phyloP scores from a whole-genome alignment of 2,113 vertebrate species.

The Forbesichthys papilliferus region DNA sequence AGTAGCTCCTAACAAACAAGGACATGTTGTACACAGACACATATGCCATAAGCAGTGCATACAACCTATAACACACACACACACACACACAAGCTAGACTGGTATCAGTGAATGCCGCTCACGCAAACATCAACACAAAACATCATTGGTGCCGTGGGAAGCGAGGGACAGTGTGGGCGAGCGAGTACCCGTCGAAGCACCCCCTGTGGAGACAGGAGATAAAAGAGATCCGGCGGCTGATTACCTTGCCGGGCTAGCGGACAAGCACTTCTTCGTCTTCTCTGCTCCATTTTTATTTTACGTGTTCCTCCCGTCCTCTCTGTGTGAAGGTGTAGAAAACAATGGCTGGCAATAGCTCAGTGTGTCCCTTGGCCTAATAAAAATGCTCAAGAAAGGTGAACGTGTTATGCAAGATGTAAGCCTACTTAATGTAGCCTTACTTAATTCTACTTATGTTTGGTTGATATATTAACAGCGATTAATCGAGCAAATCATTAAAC shows the following conservation, averaged over 20 bases:
- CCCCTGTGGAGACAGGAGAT: slow-evolving; percentile 37
- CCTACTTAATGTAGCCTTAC: neutral
- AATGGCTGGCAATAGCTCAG: slow-evolving; percentile 4
- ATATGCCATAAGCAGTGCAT: no score
- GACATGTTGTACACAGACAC: slow-evolving; percentile 2
- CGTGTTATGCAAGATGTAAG: slow-evolving; percentile 9
- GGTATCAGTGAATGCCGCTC: slow-evolving; percentile 22
- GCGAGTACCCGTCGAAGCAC: slow-evolving; percentile 3
- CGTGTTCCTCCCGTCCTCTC: slow-evolving; percentile 17
- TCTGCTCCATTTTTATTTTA: slow-evolving; percentile 16
- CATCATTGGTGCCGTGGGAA: slow-evolving; percentile 16
- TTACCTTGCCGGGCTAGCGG: slow-evolving; percentile 37
- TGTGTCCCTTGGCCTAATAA: slow-evolving; percentile 11
- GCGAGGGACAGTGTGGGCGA: slow-evolving; percentile 1
- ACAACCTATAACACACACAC: neutral
- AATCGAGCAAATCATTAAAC: slow-evolving; percentile 7
- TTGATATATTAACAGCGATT: neutral
- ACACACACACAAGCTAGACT: slow-evolving; percentile 14
- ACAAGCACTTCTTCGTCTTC: slow-evolving; percentile 15
- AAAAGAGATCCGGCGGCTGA: slow-evolving; percentile 57
- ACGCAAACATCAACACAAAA: slow-evolving; percentile 29
- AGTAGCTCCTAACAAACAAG: slow-evolving; percentile 16
- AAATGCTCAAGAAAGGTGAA: no score
- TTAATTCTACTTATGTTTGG: neutral
- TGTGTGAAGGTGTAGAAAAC: slow-evolving; percentile 2